A percentile compares a stretch with the other conserved stretches of the same genome.
Evolutionary conservation across 1,140 invertebrate genomes (phyloP).

Genomic region (Schmidtea mediterranea): DNA sequence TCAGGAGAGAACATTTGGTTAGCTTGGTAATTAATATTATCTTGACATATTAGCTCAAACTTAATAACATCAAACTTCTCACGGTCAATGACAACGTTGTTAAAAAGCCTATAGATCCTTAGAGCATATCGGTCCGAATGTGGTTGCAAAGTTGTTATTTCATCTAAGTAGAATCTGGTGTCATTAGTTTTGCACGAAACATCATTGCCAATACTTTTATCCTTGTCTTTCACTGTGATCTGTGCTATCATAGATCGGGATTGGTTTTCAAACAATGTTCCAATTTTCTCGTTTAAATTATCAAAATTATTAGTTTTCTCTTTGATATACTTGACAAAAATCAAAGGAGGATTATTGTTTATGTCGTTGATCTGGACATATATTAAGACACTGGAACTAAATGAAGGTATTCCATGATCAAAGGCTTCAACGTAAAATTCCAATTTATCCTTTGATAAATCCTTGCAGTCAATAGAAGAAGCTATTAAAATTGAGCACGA

Average conservation of each 20-base stretch:
- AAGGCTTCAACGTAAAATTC: conserved; percentile 4
- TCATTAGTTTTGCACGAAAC: neutral
- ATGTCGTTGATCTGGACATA: neutral
- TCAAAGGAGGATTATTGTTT: neutral
- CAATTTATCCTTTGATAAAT: neutral
- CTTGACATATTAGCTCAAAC: neutral
- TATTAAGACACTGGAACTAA: neutral
- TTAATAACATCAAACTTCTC: neutral
- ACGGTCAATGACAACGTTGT: neutral
- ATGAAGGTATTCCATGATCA: neutral
- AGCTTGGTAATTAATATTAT: neutral
- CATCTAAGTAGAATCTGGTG: neutral
- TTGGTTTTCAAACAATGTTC: conserved; percentile 3
- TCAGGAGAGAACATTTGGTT: neutral
- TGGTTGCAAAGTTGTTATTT: neutral
- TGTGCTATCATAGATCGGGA: neutral
- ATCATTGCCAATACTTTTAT: conserved; percentile 1
- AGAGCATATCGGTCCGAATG: neutral
- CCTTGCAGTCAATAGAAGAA: neutral
- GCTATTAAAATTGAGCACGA: neutral
- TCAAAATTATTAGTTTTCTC: neutral
- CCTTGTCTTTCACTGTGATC: neutral
- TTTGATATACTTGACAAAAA: neutral
- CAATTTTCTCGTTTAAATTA: neutral
- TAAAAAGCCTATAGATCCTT: neutral